Evolutionary conservation across 1,140 invertebrate species (phyloP).

Genomic region (Drosophila fuyamai): DNA sequence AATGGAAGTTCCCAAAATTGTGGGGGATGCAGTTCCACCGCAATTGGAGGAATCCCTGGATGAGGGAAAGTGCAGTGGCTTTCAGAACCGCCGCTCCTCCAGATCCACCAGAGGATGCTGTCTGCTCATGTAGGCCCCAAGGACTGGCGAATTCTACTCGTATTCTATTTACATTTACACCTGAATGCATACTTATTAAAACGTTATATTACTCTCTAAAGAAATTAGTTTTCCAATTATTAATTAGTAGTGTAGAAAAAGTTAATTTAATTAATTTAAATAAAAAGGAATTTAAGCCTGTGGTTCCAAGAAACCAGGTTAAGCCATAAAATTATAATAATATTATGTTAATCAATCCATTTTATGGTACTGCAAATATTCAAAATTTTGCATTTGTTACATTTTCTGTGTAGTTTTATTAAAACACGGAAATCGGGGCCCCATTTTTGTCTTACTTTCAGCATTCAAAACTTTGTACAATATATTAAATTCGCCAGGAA

Average conservation of each 20-base stretch:
- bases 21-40: slow-evolving; percentile 9
- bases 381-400: too few relatives aligned
- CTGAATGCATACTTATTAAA: slow-evolving; percentile 4
- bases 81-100: slow-evolving; percentile 2
- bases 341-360: too few relatives aligned
- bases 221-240: too few relatives aligned
- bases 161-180: slow-evolving; percentile 4
- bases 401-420: too few relatives aligned
- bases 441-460: neutral
- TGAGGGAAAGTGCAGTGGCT: neutral
- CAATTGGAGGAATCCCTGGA: neutral
- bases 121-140: slow-evolving; percentile 13
- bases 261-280: too few relatives aligned
- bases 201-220: neutral
- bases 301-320: too few relatives aligned
- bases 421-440: too few relatives aligned
- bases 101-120: slow-evolving; percentile 15
- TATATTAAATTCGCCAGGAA: slow-evolving; percentile 3
- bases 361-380: too few relatives aligned
- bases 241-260: too few relatives aligned
- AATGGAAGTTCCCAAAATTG: slow-evolving; percentile 4
- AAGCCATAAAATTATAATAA: too few relatives aligned
- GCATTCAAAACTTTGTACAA: neutral
- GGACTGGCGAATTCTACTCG: neutral
- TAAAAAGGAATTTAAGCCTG: too few relatives aligned